Evolutionary conservation across 2,113 vertebrate genomes (phyloP).

Genomic region (Pseudorasbora parva): DNA sequence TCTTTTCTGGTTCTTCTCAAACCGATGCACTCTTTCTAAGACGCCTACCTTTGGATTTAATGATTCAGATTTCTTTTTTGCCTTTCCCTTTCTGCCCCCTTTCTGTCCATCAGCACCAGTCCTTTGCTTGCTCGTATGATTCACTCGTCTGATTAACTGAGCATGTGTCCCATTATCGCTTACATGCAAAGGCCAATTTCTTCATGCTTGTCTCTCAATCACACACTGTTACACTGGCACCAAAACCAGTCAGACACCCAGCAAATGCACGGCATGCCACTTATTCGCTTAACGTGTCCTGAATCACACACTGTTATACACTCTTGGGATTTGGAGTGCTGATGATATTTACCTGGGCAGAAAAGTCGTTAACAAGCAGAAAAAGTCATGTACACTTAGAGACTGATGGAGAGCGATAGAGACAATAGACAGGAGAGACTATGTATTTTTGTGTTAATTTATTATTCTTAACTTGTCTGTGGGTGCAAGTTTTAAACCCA

Average conservation of each 20-base stretch:
- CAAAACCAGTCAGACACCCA: slow-evolving; percentile 9
- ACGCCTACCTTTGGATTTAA: not conserved
- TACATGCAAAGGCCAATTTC: slow-evolving; percentile 66
- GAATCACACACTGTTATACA: not conserved
- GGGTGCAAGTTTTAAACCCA: not conserved
- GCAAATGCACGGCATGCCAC: not conserved
- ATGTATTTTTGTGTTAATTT: not conserved
- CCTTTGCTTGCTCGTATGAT: slow-evolving; percentile 57
- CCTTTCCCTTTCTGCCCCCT: not conserved
- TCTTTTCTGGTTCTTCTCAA: not conserved
- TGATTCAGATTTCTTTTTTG: not conserved
- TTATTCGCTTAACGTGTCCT: not conserved
- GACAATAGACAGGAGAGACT: not conserved
- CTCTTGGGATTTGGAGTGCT: slow-evolving; percentile 69
- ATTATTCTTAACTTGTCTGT: not conserved
- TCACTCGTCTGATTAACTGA: slow-evolving; percentile 68
- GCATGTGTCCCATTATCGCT: slow-evolving; percentile 71
- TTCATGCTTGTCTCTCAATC: slow-evolving; percentile 59
- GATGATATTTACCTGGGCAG: slow-evolving; percentile 73
- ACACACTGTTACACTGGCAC: slow-evolving; percentile 21
- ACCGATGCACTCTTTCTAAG: not conserved
- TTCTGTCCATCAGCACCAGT: slow-evolving; percentile 35
- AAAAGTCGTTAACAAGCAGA: slow-evolving; percentile 65
- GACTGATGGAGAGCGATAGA: not conserved
- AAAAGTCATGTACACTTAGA: not conserved